These are phyloP conservation scores for Atherinosoma microstoma DNA, from an alignment of 2,797 vertebrate genomes.

Conservation along the genomic window DNA sequence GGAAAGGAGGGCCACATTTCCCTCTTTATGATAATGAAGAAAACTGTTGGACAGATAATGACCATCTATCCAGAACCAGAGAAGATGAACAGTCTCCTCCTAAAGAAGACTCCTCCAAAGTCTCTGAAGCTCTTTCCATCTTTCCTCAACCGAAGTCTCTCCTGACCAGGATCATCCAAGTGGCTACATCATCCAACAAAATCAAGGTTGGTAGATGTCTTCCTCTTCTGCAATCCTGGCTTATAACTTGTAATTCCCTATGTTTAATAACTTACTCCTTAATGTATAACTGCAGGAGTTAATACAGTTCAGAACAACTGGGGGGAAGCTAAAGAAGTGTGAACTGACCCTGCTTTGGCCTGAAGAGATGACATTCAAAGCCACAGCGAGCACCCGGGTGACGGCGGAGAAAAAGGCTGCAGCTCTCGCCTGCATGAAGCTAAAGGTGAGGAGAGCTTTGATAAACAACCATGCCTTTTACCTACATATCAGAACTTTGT, in stretches of 20 bases:
- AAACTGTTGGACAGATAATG: constrained; percentile 60
- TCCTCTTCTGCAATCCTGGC: background rate
- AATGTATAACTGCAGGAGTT: constrained; percentile 77
- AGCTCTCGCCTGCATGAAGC: constrained; percentile 91
- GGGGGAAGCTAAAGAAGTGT: constrained; percentile 88
- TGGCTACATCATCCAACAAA: constrained; percentile 86
- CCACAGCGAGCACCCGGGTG: constrained; percentile 83
- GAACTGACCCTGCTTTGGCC: constrained; percentile 91
- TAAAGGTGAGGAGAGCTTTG: constrained; percentile 84
- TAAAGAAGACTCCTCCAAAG: constrained; percentile 63
- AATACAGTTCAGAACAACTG: constrained; percentile 85
- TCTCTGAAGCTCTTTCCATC: constrained; percentile 85
- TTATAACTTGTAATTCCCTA: accelerated
- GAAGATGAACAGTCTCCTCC: constrained; percentile 49
- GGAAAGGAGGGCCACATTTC: constrained; percentile 25
- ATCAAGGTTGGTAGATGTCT: constrained; percentile 79
- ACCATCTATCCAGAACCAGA: constrained; percentile 41
- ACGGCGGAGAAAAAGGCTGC: constrained; percentile 90
- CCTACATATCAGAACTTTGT: background rate
- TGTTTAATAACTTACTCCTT: background rate
- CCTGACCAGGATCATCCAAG: constrained; percentile 88
- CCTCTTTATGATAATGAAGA: constrained; percentile 73
- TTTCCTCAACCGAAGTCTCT: constrained; percentile 92
- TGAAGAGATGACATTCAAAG: constrained; percentile 89
- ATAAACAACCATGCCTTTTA: background rate